Base-by-base conservation (phyloP, 2,888 invertebrate species). In the Drosophila prostipennis region DNA sequence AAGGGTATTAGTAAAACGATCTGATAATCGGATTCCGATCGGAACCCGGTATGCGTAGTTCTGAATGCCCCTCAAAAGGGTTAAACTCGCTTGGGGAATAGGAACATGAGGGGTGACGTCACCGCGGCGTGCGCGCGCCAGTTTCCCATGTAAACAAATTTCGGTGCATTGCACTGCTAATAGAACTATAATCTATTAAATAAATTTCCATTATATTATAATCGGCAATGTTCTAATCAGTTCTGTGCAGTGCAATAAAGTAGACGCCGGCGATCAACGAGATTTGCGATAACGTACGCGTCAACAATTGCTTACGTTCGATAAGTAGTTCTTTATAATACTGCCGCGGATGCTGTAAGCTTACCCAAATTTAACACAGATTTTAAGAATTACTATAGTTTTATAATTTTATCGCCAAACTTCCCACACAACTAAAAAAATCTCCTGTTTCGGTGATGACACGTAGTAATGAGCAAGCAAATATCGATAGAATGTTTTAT, bases 181-280 rank as follows among this genome's bases (percentile, higher is more conserved):
- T 37, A 42, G 45, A 39, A 23, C 39, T 29, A 51, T 16, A 46
- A 59, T 61, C 46, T 72, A 63, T 46, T 73, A 53, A 73, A 73
- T 69, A 69, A 53, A 48, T 69, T 72, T 40, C 73, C 64, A 69
- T 46, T 72, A 39, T 13, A 16, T 71, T 11, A 23, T 32, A 61
- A 53, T 72, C 43, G 36, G 14, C 8, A 14, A 23, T 29, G 7
- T 19, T 42, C 48, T 70, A 56, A 70, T 70, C 67, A 48, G 16
- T 19, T 19, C 3, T 19, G 16, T 34, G 6, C 16, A 26, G 37
- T 11, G 6, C 55, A 11, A 11, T 26, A 46, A 40, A 23, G 40
- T 36, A 23, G 23, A 64, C 65, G 61, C 46, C 61, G 46, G 61
- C 64, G 16, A 23, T 10, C 13, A 29, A 13, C 11, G 23, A 7